phyloP scores from a whole-genome alignment of 2,113 vertebrate species.

The Leptocoma aspasia region DNA sequence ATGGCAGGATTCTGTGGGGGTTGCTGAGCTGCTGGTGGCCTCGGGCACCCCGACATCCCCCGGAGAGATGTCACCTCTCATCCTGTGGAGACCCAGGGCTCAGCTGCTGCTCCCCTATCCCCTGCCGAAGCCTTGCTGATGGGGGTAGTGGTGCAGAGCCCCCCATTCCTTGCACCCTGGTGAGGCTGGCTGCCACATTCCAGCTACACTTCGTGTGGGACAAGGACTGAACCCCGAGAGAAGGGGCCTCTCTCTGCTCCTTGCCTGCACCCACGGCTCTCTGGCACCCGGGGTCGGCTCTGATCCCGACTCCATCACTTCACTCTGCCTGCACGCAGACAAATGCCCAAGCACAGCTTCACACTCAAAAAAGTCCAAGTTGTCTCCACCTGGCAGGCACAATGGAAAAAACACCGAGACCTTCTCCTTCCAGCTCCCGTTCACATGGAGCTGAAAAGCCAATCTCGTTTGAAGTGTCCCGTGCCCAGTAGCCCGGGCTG shows the following conservation, averaged over 20 bases:
- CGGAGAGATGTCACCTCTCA: neutral
- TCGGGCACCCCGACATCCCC: neutral
- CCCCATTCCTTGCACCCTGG: neutral
- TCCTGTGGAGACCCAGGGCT: accelerated
- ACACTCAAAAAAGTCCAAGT: constrained; percentile 32
- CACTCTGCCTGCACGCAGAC: neutral
- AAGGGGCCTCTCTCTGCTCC: neutral
- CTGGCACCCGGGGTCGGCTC: neutral
- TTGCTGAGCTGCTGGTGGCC: neutral
- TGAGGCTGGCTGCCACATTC: neutral
- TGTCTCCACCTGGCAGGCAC: constrained; percentile 58
- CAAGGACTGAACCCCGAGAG: neutral
- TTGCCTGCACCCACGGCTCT: neutral
- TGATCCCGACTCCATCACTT: neutral
- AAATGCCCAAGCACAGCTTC: constrained; percentile 47
- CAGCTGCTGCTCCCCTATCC: neutral
- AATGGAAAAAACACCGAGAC: constrained; percentile 55
- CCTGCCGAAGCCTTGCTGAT: neutral
- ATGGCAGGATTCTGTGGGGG: neutral
- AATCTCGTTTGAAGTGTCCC: constrained; percentile 20
- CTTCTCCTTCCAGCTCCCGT: constrained; percentile 52
- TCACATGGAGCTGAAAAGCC: constrained; percentile 18
- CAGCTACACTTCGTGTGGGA: accelerated
- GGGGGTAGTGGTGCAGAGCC: neutral
- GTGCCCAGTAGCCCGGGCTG: neutral